Conservation (phyloP, 2,888 invertebrate genomes). For the Blomia tropicalis region DNA sequence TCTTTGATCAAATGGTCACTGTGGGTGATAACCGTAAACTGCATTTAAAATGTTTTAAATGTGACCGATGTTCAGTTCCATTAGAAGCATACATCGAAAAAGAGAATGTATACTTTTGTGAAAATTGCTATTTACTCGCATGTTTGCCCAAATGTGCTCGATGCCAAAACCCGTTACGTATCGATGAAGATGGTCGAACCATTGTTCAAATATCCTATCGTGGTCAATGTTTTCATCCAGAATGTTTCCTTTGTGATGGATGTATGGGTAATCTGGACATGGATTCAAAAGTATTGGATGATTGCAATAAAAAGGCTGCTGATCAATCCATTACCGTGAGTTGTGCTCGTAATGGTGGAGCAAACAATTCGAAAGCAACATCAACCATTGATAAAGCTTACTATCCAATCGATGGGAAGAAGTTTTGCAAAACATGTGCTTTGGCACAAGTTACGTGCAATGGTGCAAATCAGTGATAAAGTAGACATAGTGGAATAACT, state of each 20-base stretch:
- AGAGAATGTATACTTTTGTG: not conserved
- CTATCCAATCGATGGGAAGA: not conserved
- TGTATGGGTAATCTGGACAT: not conserved
- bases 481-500: too few species aligned
- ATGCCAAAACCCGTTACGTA: not conserved
- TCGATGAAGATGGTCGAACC: not conserved
- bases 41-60: not conserved
- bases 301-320: not conserved
- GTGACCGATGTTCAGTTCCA: not conserved
- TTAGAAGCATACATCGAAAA: not conserved
- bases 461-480: too few species aligned
- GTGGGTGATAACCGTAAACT: not conserved
- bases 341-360: not conserved
- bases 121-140: not conserved
- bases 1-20: not conserved
- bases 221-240: not conserved
- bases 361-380: not conserved
- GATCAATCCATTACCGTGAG: too few species aligned
- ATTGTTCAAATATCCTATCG: not conserved
- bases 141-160: not conserved
- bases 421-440: not conserved
- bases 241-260: not conserved
- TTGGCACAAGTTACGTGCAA: too few species aligned
- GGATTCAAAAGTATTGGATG: not conserved
- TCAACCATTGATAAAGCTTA: not conserved